These are phyloP conservation scores for Oreochromis spilurus DNA, from an alignment of 2,113 vertebrate species.

Conservation along the genomic window DNA sequence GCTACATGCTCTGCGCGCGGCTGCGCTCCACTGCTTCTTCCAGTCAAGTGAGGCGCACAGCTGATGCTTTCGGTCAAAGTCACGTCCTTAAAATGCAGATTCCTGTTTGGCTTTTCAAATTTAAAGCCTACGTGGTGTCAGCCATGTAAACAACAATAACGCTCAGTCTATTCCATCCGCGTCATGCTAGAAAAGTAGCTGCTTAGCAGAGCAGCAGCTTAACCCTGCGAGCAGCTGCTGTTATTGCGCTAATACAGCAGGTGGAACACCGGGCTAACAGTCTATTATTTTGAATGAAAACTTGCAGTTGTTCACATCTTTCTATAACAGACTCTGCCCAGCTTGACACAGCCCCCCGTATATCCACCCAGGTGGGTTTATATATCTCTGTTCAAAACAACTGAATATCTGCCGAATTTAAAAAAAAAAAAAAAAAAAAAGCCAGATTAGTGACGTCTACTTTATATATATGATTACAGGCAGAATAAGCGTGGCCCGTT, in stretches of 20 bases:
- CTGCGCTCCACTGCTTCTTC: constrained; percentile 36
- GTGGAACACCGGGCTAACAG: no score
- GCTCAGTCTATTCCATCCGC: no score
- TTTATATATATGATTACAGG: not conserved
- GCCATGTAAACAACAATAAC: not conserved
- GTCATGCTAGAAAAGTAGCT: not conserved
- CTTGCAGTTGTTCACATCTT: not conserved
- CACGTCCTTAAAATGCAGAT: not conserved
- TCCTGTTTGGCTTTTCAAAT: constrained; percentile 19
- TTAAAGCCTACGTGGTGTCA: constrained; percentile 1
- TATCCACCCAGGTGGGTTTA: not conserved
- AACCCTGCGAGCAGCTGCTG: not conserved
- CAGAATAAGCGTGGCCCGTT: not conserved
- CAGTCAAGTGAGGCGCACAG: not conserved
- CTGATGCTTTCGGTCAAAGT: not conserved
- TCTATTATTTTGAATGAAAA: not conserved
- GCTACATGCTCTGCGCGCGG: constrained; percentile 32
- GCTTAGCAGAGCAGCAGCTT: not conserved
- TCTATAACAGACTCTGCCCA: not conserved
- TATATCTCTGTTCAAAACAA: not conserved
- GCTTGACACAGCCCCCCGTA: not conserved
- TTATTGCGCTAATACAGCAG: not conserved
- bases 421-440: no score
- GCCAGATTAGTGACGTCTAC: not conserved
- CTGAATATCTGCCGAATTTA: not conserved